phyloP scores from a whole-genome alignment of 2,797 vertebrate species.

The Nannoperca australis region DNA sequence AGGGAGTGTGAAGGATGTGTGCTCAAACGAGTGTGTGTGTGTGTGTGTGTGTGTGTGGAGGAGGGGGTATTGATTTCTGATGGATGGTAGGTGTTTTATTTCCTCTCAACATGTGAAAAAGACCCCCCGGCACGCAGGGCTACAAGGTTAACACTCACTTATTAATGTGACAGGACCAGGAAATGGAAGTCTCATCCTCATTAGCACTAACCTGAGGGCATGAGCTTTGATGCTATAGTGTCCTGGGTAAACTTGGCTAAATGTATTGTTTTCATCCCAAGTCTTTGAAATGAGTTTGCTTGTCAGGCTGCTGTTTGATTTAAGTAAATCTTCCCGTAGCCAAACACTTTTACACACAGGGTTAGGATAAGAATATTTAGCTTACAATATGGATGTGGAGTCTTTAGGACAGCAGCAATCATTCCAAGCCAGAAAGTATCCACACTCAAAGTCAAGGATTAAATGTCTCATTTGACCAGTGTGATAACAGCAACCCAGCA shows the following conservation, averaged over 20 bases:
- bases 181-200: constrained; percentile 53
- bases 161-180: constrained; percentile 60
- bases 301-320: neutral
- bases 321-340: neutral
- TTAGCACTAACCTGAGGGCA: constrained; percentile 28
- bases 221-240: neutral
- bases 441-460: constrained; percentile 32
- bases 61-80: constrained; percentile 66
- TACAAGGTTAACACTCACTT: constrained; percentile 55
- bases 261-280: neutral
- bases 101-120: constrained; percentile 58
- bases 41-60: constrained; percentile 5
- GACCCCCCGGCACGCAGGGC: constrained; percentile 29
- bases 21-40: neutral
- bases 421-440: neutral
- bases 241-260: constrained; percentile 7
- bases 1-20: constrained; percentile 23
- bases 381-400: neutral
- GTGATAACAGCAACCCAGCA: constrained; percentile 28
- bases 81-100: constrained; percentile 63
- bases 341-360: neutral
- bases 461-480: constrained; percentile 53
- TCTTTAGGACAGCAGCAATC: neutral
- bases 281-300: neutral
- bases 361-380: no score